phyloP scores from a whole-genome alignment of 2,888 invertebrate genomes.

The Lamproptera curius region DNA sequence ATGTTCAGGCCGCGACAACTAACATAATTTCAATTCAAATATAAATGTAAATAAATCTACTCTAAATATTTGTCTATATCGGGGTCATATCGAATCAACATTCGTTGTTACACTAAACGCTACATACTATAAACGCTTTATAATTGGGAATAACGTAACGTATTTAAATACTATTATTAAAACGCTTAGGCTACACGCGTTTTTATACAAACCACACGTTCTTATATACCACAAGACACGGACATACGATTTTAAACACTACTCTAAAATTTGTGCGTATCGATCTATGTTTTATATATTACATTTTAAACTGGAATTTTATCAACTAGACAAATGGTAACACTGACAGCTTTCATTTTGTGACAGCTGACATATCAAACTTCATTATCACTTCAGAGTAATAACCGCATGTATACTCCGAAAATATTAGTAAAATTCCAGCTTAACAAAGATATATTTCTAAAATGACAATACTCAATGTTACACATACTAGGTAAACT shows the following conservation, averaged over 20 bases:
- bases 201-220: slow-evolving; percentile 25
- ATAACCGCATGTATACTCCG: no score
- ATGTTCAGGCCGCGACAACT: background rate
- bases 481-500: slow-evolving; percentile 44
- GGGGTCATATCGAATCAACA: slow-evolving; percentile 15
- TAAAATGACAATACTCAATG: slow-evolving; percentile 33
- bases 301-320: slow-evolving; percentile 37
- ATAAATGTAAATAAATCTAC: slow-evolving; percentile 7
- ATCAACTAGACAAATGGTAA: no score
- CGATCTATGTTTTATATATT: slow-evolving; percentile 50
- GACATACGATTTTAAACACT: slow-evolving; percentile 47
- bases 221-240: no score
- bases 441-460: slow-evolving; percentile 23
- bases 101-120: slow-evolving; percentile 18
- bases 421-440: slow-evolving; percentile 13
- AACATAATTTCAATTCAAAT: background rate
- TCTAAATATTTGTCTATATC: slow-evolving; percentile 15
- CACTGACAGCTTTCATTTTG: no score
- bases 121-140: slow-evolving; percentile 5
- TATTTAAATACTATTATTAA: slow-evolving; percentile 4
- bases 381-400: no score
- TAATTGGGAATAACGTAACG: background rate
- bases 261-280: slow-evolving; percentile 75
- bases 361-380: no score
- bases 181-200: slow-evolving; percentile 6